Base-by-base conservation (phyloP, 2,888 invertebrate species). In the Ecliptopera silaceata region DNA sequence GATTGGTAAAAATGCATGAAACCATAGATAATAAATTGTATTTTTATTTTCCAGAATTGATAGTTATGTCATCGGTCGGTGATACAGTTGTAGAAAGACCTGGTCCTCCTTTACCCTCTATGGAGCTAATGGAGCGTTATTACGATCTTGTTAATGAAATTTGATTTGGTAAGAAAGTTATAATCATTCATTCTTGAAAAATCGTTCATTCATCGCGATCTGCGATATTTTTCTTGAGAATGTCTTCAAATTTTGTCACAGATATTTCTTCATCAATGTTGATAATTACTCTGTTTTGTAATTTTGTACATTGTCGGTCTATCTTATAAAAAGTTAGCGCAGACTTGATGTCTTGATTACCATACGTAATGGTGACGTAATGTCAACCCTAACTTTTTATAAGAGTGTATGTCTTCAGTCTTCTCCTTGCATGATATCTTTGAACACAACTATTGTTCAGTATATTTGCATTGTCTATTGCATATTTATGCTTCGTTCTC, bases 21-120 rank as follows among this genome's bases (percentile, higher is more conserved):
- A 20, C 11, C 31, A 17, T 5, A 1, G 13, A 3, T 46, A 4
- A 26, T 48, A 48, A 52, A 44, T 22, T 41, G 18, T 32, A 18
- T 42, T 42, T 56, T 72, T 69, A 59, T 75, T 79, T 88, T 87
- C 71, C 89, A 88, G 88, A 88, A 67, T 59, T 83, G 60, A 83
- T 89, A 77, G 88, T 82, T 69, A 82, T 86, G 77, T 82, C 87
- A 1, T 86, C 88, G 59, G 83, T 87, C 46, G 81, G 80, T 61
- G 76, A 82, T 56, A 82, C 79, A 45, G 75, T 71, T 58, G 64
- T 76, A 62, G 75, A 79, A 55, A 72, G 73, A 36, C 85, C 84
- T 31, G 77, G 80, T 71, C 88, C 88, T 36, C 87, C 88, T 15
- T 69, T 77, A 58, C 86, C 88, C 15, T 83, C 86, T 11, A 70